These are phyloP conservation scores for Drosophila putrida DNA, from an alignment of 2,888 invertebrate species.

Conservation along the genomic window DNA sequence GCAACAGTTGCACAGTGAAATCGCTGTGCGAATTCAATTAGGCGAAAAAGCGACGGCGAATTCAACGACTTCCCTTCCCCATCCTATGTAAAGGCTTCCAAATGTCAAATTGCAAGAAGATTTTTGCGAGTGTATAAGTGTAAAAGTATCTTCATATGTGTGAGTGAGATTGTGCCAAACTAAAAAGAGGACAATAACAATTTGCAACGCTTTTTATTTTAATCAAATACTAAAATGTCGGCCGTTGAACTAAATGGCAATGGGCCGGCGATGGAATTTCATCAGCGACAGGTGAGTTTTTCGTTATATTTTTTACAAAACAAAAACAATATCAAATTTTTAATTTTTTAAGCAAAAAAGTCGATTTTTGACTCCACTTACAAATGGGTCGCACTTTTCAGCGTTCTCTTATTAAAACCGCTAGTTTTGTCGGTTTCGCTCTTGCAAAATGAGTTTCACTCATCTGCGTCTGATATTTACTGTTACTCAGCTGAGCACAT, in stretches of 20 bases:
- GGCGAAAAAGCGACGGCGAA: conserved; percentile 32
- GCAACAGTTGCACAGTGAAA: conserved; percentile 22
- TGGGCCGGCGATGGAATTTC: conserved; percentile 79
- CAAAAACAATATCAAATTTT: too few relatives aligned
- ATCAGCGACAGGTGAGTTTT: conserved; percentile 79
- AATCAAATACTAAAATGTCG: conserved; percentile 69
- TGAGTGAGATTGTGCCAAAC: conserved; percentile 31
- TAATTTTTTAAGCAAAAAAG: too few relatives aligned
- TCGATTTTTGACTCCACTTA: too few relatives aligned
- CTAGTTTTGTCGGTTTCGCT: too few relatives aligned
- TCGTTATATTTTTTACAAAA: neutral
- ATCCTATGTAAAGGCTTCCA: conserved; percentile 11
- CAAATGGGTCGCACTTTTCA: too few relatives aligned
- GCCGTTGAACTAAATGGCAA: conserved; percentile 79
- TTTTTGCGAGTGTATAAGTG: conserved; percentile 28
- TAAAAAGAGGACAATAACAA: conserved; percentile 18
- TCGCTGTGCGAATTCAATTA: conserved; percentile 58
- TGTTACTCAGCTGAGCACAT: too few relatives aligned
- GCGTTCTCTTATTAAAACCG: too few relatives aligned
- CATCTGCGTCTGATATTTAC: too few relatives aligned
- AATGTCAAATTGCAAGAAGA: conserved; percentile 44
- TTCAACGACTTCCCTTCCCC: conserved; percentile 6
- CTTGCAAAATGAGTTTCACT: too few relatives aligned
- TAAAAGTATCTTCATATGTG: conserved; percentile 24
- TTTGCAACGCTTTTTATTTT: conserved; percentile 11